A percentile compares a stretch with the other conserved stretches of the same genome.
Evolutionary conservation across 2,113 vertebrate genomes (phyloP).

Genomic region (Herpetotheres cachinnans): DNA sequence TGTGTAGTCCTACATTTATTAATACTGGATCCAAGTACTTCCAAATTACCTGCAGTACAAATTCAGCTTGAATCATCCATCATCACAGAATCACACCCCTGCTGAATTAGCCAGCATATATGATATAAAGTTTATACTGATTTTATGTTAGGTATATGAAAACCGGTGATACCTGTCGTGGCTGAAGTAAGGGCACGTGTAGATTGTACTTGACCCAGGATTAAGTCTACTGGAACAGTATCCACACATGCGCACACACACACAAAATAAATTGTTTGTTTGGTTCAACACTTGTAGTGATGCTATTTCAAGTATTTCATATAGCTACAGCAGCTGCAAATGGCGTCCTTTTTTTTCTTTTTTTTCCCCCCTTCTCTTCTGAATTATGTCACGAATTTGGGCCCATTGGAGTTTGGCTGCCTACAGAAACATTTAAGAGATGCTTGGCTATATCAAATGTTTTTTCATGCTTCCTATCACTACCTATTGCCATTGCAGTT

Average conservation of each 20-base stretch:
- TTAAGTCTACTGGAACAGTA: background rate
- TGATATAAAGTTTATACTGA: background rate
- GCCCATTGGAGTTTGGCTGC: background rate
- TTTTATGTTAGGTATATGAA: rapidly evolving
- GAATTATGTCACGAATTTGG: background rate
- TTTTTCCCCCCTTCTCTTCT: background rate
- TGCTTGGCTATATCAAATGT: background rate
- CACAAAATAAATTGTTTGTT: background rate
- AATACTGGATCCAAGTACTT: background rate
- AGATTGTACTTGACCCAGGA: background rate
- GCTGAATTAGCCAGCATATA: background rate
- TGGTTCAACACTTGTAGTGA: background rate
- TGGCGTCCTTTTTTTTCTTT: background rate
- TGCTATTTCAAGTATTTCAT: background rate
- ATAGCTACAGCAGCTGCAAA: background rate
- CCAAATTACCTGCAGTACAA: background rate
- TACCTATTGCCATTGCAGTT: background rate
- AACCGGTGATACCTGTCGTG: background rate
- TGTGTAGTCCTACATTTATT: background rate
- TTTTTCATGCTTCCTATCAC: background rate
- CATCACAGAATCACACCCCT: background rate
- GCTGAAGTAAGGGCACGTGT: background rate
- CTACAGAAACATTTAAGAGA: background rate
- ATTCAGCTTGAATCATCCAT: background rate
- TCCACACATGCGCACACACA: background rate